These are phyloP conservation scores for Lemur catta DNA, from an alignment of 2,797 vertebrate genomes.

Conservation along the genomic window DNA sequence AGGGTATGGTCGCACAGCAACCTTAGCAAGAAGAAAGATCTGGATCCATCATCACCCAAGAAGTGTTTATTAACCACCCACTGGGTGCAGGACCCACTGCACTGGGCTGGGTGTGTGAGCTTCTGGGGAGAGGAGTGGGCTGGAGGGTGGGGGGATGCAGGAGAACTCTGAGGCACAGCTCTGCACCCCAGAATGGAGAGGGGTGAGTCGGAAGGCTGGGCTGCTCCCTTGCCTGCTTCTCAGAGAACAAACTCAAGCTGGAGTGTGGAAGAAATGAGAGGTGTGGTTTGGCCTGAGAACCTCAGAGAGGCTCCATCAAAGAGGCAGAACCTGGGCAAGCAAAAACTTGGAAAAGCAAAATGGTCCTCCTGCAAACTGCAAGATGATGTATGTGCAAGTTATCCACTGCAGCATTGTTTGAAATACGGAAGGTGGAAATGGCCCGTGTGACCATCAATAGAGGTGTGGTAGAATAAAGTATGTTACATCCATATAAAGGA, in stretches of 20 bases:
- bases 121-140: neutral
- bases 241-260: neutral
- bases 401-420: neutral
- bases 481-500: neutral
- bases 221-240: neutral
- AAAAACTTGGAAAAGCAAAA: neutral
- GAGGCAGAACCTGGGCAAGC: neutral
- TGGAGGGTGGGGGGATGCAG: neutral
- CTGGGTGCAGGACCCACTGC: neutral
- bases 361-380: neutral
- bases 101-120: neutral
- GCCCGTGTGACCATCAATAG: neutral
- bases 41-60: neutral
- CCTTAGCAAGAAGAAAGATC: fast-evolving
- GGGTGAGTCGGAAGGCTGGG: neutral
- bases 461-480: neutral
- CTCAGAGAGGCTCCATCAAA: neutral
- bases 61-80: neutral
- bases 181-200: neutral
- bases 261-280: neutral
- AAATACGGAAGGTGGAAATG: neutral
- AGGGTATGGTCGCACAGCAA: neutral
- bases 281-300: neutral
- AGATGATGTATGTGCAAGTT: neutral
- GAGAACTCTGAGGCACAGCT: neutral